Base-by-base conservation (phyloP, 2,113 vertebrate species). In the Gavialis gangeticus region DNA sequence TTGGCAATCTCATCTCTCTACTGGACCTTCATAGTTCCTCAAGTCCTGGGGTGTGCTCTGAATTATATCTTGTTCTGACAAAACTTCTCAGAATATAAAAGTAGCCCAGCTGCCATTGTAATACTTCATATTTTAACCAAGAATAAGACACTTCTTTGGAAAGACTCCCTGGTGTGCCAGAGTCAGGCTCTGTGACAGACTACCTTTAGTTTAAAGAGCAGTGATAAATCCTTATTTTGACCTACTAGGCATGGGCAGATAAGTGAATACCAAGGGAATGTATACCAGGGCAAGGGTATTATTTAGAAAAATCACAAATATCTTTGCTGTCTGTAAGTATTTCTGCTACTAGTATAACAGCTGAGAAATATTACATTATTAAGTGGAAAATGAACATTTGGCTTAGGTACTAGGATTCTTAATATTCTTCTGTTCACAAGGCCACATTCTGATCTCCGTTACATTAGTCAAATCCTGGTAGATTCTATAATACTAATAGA, bases 61-160 rank as follows among this genome's bases (percentile, higher is more conserved):
- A 96, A 95, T 90, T 77, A 91, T 81, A 85, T 91, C 91, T 64
- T 69, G 73, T 92, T 94, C 97, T 94, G 82, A 95, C 89, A 94
- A 93, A 89, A 96, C 85, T 89, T 88, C 91, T 95, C 95, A 91
- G 59, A 89, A 34, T 84, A 91, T 85, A 81, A 88, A 94, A 93
- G 82, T 37, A 95, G 76, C 87, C 46, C 67, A 28, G 69, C 73
- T 59, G n/a, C 76, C 64, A n/a, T 76, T 96, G 89, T 93, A 46
- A 63, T 66, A 92, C 34, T 75, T 82, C 84, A 14, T 55, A 82
- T 87, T 28, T 85, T 75, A 91, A 96, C 81, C 62, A 87, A 27
- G 75, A 80, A 93, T 92, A 95, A 80, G 93, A 34, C 21, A 87
- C 85, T 82, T 60, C 55, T 95, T 93, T 93, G 75, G 80, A 91